Conservation (phyloP, 2,888 invertebrate species). For the Sicus ferrugineus region DNA sequence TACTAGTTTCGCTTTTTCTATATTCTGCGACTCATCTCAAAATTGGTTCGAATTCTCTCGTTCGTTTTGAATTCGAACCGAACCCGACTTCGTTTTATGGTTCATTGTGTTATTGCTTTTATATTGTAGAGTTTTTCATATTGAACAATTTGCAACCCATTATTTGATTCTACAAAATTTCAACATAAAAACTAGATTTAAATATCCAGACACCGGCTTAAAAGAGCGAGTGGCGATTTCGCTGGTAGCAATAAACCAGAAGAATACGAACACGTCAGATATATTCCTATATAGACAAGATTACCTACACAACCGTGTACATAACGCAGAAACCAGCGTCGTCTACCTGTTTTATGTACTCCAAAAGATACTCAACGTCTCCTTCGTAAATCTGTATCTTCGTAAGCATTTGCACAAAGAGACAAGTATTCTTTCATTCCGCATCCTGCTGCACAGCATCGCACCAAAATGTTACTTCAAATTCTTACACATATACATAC, state of each 20-base stretch:
- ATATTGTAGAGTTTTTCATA: no score
- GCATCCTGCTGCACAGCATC: constrained; percentile 35
- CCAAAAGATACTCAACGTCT: constrained; percentile 24
- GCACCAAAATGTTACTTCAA: constrained; percentile 27
- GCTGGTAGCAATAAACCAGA: constrained; percentile 24
- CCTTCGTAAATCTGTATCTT: constrained; percentile 28
- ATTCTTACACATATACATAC: constrained; percentile 25
- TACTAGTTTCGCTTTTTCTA: no score
- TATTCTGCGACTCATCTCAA: no score
- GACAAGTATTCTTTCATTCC: constrained; percentile 32
- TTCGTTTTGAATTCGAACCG: no score
- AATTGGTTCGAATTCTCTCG: no score
- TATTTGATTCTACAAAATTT: no score
- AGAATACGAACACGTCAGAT: background rate
- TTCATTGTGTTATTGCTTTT: no score
- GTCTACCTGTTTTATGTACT: constrained; percentile 26
- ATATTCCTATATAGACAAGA: background rate
- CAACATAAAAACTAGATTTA: no score
- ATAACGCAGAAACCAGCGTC: background rate
- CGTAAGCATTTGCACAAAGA: constrained; percentile 16
- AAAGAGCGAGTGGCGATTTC: constrained; percentile 27
- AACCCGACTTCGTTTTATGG: no score
- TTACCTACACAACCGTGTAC: background rate
- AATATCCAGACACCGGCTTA: constrained; percentile 19
- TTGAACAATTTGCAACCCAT: no score